Evolutionary conservation across 2,113 vertebrate species (phyloP).

Genomic region (Heterochromis multidens): DNA sequence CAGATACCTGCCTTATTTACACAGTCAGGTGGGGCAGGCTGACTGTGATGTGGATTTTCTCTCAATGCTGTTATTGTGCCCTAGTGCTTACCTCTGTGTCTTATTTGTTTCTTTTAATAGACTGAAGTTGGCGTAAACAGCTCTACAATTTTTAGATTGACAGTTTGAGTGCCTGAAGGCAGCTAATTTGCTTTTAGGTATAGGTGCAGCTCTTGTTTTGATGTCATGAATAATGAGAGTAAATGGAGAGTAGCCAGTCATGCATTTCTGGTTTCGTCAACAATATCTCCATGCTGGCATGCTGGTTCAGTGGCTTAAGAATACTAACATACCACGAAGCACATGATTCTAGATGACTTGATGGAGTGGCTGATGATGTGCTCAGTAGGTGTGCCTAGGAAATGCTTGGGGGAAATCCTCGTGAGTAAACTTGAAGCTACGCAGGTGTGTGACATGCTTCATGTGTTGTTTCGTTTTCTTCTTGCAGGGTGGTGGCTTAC

Average conservation of each 20-base stretch:
- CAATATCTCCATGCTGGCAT: not conserved
- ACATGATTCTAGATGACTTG: not conserved
- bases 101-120: slow-evolving; percentile 24
- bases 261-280: slow-evolving; percentile 56
- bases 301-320: not conserved
- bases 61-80: slow-evolving; percentile 63
- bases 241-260: slow-evolving; percentile 44
- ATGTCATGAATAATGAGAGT: not conserved
- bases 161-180: not conserved
- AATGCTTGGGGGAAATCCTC: not conserved
- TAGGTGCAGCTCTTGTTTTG: not conserved
- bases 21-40: slow-evolving; percentile 42
- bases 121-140: not conserved
- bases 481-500: slow-evolving; percentile 74
- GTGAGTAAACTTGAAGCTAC: not conserved
- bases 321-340: not conserved
- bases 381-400: slow-evolving; percentile 9
- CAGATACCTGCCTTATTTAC: slow-evolving; percentile 52
- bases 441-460: slow-evolving; percentile 11
- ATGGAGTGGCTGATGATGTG: not conserved
- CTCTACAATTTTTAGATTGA: not conserved
- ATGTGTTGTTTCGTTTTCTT: slow-evolving; percentile 41
- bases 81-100: not conserved
- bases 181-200: not conserved
- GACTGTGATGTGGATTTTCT: slow-evolving; percentile 9